Conservation (phyloP, 2,797 vertebrate species). For the Dallia pectoralis region DNA sequence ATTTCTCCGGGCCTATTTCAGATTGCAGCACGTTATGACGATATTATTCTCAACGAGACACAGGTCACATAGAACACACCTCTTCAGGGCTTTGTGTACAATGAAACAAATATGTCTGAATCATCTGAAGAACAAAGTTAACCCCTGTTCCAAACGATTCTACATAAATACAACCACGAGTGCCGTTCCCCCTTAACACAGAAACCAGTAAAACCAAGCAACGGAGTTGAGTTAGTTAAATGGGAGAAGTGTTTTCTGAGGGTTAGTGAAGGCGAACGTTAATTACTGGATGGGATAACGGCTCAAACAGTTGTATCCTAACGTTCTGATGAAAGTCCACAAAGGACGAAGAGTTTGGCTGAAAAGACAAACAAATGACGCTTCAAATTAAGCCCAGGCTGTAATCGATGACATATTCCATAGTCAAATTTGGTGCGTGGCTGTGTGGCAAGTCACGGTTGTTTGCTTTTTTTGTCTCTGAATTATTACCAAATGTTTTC, state of each 20-base stretch:
- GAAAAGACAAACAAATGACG: no score
- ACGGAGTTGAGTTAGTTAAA: background rate
- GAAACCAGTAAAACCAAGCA: background rate
- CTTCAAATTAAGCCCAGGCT: no score
- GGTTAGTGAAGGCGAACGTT: background rate
- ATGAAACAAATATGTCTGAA: slow-evolving; percentile 35
- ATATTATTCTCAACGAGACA: slow-evolving; percentile 19
- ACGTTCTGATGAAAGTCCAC: slow-evolving; percentile 18
- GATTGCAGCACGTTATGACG: slow-evolving; percentile 36
- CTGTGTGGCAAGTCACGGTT: background rate
- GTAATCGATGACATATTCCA: background rate
- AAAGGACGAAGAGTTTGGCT: background rate
- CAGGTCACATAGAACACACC: slow-evolving; percentile 41
- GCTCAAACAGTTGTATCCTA: slow-evolving; percentile 20
- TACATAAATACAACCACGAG: no score
- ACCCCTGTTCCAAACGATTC: no score
- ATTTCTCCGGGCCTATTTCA: slow-evolving; percentile 38
- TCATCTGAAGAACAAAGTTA: slow-evolving; percentile 11
- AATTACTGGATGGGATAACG: slow-evolving; percentile 36
- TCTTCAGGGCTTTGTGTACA: slow-evolving; percentile 15
- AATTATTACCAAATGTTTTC: background rate
- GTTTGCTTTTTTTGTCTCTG: background rate
- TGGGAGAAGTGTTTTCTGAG: background rate
- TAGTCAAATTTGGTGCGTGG: background rate
- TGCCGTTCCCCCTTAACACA: background rate